Base-by-base conservation (phyloP, 2,888 invertebrate genomes). In the Eristalis intricaria region DNA sequence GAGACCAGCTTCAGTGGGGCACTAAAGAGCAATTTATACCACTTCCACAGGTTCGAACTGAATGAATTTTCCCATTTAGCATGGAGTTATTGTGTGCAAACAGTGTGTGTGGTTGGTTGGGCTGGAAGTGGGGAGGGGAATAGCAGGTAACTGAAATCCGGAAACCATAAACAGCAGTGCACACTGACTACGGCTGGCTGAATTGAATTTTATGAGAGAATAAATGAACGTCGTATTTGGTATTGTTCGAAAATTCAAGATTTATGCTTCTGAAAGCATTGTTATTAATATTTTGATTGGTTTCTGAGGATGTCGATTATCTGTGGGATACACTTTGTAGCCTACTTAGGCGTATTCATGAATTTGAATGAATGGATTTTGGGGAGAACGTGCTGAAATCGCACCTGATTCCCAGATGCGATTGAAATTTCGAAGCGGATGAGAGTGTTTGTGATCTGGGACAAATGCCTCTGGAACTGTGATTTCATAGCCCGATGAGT, bases 221-320 rank as follows among this genome's bases (percentile, higher is more conserved):
- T 63, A 73, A 73, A 73, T 63, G 63, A 61, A 61, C 43, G 43
- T 63, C 63, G 29, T 40, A 61, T 50, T 63, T 38, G 50, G 8
- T 40, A 73, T 73, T 73, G 43, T 73, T 73, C 19, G 50, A 50
- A 73, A 56, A 56, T 68, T 26, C 26, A 43, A 43, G 43, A 68
- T 68, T 68, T 56, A 68, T 68, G 50, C 26, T 68, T 40, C 29
- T 7, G 68, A 56, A 56, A 56, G 29, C 19, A n/a, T 56, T n/a
- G 43, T 68, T 40, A 68, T 68, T 43, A 68, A 40, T 22, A 68
- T 50, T 68, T 68, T 68, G 43, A 43, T 68, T 50, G 29, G 68
- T 29, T 68, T 68, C 15, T 43, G 40, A 43, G 43, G 26, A 66
- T 66, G 43, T n/a, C 22, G 43, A 68, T 68, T 68, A 43, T 68